phyloP scores from a whole-genome alignment of 1,140 invertebrate species.

The Melitaea cinxia region DNA sequence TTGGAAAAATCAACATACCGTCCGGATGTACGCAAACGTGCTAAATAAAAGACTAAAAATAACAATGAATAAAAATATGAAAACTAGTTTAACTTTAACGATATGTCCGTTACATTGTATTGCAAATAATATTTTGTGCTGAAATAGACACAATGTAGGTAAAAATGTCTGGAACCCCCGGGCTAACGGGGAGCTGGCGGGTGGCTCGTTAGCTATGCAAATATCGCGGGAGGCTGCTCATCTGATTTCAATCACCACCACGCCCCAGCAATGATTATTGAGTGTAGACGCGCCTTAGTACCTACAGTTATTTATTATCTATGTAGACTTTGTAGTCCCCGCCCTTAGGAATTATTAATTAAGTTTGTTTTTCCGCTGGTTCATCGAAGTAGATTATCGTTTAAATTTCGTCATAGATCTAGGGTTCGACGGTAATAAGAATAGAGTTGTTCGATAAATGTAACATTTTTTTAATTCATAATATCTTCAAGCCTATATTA shows the following conservation, averaged over 20 bases:
- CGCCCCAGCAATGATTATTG: constrained; percentile 14
- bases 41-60: neutral
- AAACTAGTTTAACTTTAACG: neutral
- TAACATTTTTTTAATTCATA: too few species aligned
- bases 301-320: constrained; percentile 3
- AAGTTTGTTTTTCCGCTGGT: too few species aligned
- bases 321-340: neutral
- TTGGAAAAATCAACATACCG: too few species aligned
- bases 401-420: too few species aligned
- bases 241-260: constrained; percentile 22
- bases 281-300: constrained; percentile 20
- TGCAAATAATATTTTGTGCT: neutral
- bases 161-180: constrained; percentile 24
- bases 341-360: constrained; percentile 2
- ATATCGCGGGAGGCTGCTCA: constrained; percentile 38
- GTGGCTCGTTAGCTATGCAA: constrained; percentile 63
- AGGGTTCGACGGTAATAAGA: too few species aligned
- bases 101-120: neutral
- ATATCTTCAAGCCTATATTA: too few species aligned
- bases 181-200: constrained; percentile 24
- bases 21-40: too few species aligned
- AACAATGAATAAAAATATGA: neutral
- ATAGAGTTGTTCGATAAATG: too few species aligned
- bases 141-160: constrained; percentile 1
- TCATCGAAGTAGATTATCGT: too few species aligned